Conservation (phyloP, 2,888 invertebrate species). For the Drosophila histrio region DNA sequence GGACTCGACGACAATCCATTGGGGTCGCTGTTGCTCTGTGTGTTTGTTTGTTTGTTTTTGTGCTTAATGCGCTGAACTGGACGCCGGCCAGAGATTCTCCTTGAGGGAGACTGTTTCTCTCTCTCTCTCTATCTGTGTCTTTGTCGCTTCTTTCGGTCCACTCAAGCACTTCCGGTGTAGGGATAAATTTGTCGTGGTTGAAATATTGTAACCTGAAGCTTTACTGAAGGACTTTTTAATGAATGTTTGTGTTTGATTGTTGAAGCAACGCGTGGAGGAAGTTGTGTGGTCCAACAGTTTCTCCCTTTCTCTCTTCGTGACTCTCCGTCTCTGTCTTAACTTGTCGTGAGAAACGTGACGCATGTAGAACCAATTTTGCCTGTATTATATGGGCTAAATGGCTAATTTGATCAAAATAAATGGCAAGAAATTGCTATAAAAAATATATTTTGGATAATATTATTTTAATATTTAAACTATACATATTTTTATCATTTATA, state of each 20-base stretch:
- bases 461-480: no score
- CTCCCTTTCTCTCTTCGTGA: neutral
- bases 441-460: no score
- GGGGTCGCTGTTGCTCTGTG: slow-evolving; percentile 40
- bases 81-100: slow-evolving; percentile 18
- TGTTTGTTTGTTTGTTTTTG: slow-evolving; percentile 63
- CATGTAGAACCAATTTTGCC: no score
- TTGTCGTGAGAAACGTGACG: slow-evolving; percentile 18
- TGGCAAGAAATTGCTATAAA: no score
- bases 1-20: slow-evolving; percentile 42
- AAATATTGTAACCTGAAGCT: slow-evolving; percentile 73
- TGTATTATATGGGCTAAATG: no score
- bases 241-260: slow-evolving; percentile 69
- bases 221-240: slow-evolving; percentile 74
- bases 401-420: no score
- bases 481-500: no score
- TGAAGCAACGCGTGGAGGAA: slow-evolving; percentile 34
- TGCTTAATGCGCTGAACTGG: slow-evolving; percentile 66
- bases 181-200: slow-evolving; percentile 68
- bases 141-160: neutral
- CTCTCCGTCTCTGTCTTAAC: neutral
- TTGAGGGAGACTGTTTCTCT: neutral
- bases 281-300: slow-evolving; percentile 28
- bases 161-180: slow-evolving; percentile 58
- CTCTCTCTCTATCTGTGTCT: neutral